Conservation (phyloP, 2,113 vertebrate species). For the Carassius carassius region DNA sequence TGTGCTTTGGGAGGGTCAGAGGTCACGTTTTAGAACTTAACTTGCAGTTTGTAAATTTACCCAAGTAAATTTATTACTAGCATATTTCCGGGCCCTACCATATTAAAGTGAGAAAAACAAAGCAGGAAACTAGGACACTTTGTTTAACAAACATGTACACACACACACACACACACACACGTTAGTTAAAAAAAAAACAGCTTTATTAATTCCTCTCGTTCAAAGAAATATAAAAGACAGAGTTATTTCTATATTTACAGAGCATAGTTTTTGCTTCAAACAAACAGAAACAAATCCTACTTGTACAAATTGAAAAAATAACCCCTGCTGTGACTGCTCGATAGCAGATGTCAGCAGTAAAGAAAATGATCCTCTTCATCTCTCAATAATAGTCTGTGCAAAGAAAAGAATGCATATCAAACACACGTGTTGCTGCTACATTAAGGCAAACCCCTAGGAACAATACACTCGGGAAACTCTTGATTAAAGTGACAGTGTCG, state of each 20-base stretch:
- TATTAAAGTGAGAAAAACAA: neutral
- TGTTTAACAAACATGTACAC: neutral
- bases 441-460: slow-evolving; percentile 90
- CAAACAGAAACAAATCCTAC: slow-evolving; percentile 89
- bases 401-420: slow-evolving; percentile 87
- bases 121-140: neutral
- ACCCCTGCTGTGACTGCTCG: slow-evolving; percentile 84
- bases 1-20: neutral
- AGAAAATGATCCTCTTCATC: slow-evolving; percentile 80
- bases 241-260: slow-evolving; percentile 81
- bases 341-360: slow-evolving; percentile 80
- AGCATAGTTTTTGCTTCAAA: slow-evolving; percentile 89
- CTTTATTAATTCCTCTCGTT: slow-evolving; percentile 78
- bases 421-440: slow-evolving; percentile 94
- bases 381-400: slow-evolving; percentile 87
- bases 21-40: neutral
- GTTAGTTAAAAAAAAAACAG: slow-evolving; percentile 59
- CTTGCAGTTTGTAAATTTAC: neutral
- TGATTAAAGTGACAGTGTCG: slow-evolving; percentile 95
- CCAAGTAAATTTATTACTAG: neutral
- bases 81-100: neutral
- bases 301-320: slow-evolving; percentile 89
- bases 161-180: neutral
- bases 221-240: slow-evolving; percentile 85
- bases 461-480: slow-evolving; percentile 79